These are phyloP conservation scores for Macrobrachium nipponense DNA, from an alignment of 1,140 invertebrate genomes.

Conservation along the genomic window DNA sequence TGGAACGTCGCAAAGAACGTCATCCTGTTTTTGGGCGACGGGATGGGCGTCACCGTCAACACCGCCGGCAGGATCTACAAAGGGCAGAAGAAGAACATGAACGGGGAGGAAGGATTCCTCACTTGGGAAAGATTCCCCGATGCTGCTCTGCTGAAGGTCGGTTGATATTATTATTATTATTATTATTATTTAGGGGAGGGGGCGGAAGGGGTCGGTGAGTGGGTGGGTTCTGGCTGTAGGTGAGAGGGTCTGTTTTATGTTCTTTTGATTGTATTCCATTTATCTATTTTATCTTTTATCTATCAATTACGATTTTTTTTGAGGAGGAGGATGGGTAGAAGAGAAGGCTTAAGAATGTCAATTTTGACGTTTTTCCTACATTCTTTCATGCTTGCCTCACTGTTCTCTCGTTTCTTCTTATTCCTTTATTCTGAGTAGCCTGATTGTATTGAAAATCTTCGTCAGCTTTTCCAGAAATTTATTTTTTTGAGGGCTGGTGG, in stretches of 20 bases:
- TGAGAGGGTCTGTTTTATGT: neutral
- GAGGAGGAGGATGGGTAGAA: no score
- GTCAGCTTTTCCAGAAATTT: no score
- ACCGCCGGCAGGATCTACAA: constrained; percentile 78
- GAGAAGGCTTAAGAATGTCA: no score
- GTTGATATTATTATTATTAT: constrained; percentile 9
- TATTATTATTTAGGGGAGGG: neutral
- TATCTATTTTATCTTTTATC: neutral
- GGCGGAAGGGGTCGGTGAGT: no score
- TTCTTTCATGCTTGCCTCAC: neutral
- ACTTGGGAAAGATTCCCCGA: constrained; percentile 87
- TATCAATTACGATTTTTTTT: neutral
- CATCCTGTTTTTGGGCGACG: constrained; percentile 92
- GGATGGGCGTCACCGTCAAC: constrained; percentile 91
- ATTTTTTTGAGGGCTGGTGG: no score
- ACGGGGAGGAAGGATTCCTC: constrained; percentile 78
- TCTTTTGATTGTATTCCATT: neutral
- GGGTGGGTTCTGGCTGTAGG: no score
- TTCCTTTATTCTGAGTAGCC: no score
- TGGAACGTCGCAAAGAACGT: constrained; percentile 82
- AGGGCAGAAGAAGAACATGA: constrained; percentile 58
- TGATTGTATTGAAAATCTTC: neutral
- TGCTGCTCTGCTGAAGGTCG: constrained; percentile 85
- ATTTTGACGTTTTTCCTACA: no score
- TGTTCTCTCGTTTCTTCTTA: neutral